Base-by-base conservation (phyloP, 2,797 vertebrate genomes). In the Cephalopachus bancanus region DNA sequence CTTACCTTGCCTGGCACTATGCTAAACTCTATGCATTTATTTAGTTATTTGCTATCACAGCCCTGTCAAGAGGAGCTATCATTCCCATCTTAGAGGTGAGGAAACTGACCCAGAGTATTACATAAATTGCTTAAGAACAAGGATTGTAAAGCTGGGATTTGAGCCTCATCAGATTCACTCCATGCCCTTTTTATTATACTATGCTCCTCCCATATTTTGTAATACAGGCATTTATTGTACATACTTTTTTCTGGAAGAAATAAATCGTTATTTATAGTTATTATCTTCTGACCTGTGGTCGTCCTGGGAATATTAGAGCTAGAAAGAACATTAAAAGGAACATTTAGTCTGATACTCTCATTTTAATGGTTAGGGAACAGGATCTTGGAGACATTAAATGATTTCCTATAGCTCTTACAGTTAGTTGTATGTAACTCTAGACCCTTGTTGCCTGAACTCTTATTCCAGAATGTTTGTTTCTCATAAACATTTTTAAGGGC, bases 191-290 rank as follows among this genome's bases (percentile, higher is more conserved):
- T 37, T 20, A 62, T 49, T 74, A 44, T 76, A 8, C 22, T 74
- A 10, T 57, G 33, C 24, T 93, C 65, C 37, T 90, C 55, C 30
- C 28, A 5, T 55, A 24, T 60, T 92, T 91, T 97, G 26, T 67
- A 92, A 89, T 83, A 44, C 16, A 72, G 44, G 59, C 89, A 94
- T 74, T 97, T 85, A 55, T 22, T 71, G 78, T 51, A 10, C 7
- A 6, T 93, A 20, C 14, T 62, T 44, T 92, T 94, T 86, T 69
- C 94, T 33, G 26, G 75, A 85, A 96, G 83, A 96, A 86, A 64
- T 57, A 75, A 93, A 91, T 93, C 55, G 20, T 91, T 91, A 57
- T 78, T 91, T 87, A 76, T 49, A 83, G 60, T 84, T 90, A 53
- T 79, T 91, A 89, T 84, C 75, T 91, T 93, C 75, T 94, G 93